Evolutionary conservation across 2,888 invertebrate species (phyloP).

Genomic region (Automeris io): DNA sequence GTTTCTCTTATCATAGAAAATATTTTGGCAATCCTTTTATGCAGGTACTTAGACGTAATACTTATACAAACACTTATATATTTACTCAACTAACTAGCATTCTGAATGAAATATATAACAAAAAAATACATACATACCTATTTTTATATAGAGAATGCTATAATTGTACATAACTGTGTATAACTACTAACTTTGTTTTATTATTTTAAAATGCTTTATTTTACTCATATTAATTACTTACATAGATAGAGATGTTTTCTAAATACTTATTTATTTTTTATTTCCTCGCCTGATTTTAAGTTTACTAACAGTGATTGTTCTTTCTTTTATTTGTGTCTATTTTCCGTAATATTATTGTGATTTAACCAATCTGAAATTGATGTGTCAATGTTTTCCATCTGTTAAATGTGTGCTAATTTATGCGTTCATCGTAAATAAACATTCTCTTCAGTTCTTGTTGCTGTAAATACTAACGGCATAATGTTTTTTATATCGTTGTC

Average conservation of each 20-base stretch:
- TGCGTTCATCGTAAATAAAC: neutral
- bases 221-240: neutral
- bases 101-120: neutral
- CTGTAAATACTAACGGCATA: neutral
- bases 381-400: conserved; percentile 4
- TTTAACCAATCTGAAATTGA: neutral
- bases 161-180: neutral
- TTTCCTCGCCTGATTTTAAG: too few species aligned
- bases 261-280: neutral
- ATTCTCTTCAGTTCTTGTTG: neutral
- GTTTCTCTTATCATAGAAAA: neutral
- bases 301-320: neutral
- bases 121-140: neutral
- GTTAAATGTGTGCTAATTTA: neutral
- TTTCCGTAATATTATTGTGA: neutral
- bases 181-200: neutral
- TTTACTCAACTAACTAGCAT: neutral
- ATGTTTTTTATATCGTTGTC: too few species aligned
- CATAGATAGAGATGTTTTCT: neutral
- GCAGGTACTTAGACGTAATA: neutral
- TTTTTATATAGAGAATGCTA: neutral
- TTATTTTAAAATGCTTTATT: neutral
- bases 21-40: conserved; percentile 9
- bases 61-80: neutral
- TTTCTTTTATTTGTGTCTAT: neutral